phyloP scores from a whole-genome alignment of 2,797 vertebrate species.

The Galago senegalensis region DNA sequence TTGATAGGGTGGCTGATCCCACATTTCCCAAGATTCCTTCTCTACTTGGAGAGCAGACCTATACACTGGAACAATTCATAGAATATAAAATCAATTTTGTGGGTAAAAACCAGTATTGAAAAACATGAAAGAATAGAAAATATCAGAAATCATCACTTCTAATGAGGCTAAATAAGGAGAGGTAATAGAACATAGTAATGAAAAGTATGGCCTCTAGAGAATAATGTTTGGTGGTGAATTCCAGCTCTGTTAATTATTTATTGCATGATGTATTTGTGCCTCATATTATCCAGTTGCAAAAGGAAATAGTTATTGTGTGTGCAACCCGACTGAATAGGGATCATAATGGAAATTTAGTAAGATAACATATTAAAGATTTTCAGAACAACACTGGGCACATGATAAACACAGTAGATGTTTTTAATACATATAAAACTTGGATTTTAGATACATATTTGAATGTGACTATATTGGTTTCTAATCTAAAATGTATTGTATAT shows the following conservation, averaged over 20 bases:
- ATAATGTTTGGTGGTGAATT: background rate
- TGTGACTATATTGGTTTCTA: background rate
- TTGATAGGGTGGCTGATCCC: background rate
- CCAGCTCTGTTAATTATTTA: background rate
- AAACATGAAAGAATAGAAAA: background rate
- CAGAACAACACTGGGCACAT: background rate
- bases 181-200: background rate
- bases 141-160: background rate
- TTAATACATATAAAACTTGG: background rate
- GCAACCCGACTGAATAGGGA: background rate
- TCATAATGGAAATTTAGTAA: background rate
- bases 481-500: background rate
- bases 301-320: background rate
- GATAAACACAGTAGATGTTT: background rate
- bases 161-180: background rate
- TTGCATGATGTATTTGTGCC: background rate
- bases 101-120: background rate
- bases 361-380: background rate
- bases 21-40: background rate
- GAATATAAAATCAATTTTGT: background rate
- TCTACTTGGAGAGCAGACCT: background rate
- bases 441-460: background rate
- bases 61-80: background rate
- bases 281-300: background rate
- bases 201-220: background rate